Evolutionary conservation across 2,797 vertebrate genomes (phyloP), one percentile per base, ranked within the genome.

Genomic region (Masticophis lateralis): DNA sequence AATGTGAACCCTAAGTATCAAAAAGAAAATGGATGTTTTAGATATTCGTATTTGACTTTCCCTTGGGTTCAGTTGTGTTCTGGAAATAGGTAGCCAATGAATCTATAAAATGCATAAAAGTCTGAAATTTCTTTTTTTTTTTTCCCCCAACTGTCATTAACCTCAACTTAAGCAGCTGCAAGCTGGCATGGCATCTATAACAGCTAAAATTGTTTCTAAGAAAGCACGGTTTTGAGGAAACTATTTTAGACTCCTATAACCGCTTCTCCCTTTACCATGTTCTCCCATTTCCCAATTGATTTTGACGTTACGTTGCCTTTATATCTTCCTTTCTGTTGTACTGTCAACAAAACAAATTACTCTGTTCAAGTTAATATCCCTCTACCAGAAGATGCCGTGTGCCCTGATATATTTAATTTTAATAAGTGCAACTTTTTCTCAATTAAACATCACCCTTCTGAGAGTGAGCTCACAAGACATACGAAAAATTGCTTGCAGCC

Each of bases 1-100:
- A 79, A 79, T 5, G 74, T 22, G 37, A 37, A 22, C 74, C 22
- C 93, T 79, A n/a, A 27, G 25, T 63, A 63, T 61, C 37, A 55
- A 1, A 91, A 95, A 95, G 92, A 95, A 95, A 96, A 95, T 47
- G 91, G 55, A 91, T 94, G 94, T 96, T 92, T 96, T 93, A 92
- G 43, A 90, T 95, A 93, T 95, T 94, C 56, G 94, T 97, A 92
- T 96, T 93, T 94, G 95, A 69, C 43, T 94, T 91, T 92, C 93
- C 91, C 89, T 93, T 94, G 95, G 96, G 93, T 95, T 96, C 94
- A 95, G 93, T 94, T 95, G 94, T 93, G 92, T 56, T 94, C 94
- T 95, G 92, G 94, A 93, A 96, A 94, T 93, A 94, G 88, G 93
- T 94, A 93, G 8, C 95, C 94, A 86, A 95, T 94, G 96, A 95